phyloP scores from a whole-genome alignment of 2,113 vertebrate genomes.

The Chaetura pelagica region DNA sequence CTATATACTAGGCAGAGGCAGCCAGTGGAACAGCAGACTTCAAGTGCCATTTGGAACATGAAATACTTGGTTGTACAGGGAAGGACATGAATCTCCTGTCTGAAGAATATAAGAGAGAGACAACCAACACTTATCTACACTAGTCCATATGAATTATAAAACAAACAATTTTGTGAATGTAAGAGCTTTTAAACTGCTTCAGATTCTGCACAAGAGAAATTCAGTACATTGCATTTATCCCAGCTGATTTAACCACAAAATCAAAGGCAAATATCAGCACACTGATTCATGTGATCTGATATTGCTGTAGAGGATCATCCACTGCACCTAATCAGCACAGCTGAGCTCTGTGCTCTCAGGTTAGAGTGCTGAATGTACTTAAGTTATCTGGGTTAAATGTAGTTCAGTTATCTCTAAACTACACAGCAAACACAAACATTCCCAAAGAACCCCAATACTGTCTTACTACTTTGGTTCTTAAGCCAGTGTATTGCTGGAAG shows the following conservation, averaged over 20 bases:
- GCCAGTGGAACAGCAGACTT: neutral
- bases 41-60: slow-evolving; percentile 8
- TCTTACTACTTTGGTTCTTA: neutral
- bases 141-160: neutral
- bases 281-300: neutral
- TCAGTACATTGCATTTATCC: neutral
- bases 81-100: neutral
- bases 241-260: slow-evolving; percentile 1
- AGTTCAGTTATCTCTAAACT: slow-evolving; percentile 18
- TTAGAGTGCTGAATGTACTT: slow-evolving; percentile 11
- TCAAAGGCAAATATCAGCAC: neutral
- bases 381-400: slow-evolving; percentile 32
- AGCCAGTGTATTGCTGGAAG: neutral
- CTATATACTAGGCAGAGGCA: neutral
- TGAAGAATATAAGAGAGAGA: neutral
- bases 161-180: neutral
- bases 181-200: neutral
- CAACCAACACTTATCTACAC: neutral
- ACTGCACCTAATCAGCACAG: slow-evolving; percentile 11
- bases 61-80: neutral
- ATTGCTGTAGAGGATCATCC: neutral
- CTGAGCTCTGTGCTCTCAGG: slow-evolving; percentile 17
- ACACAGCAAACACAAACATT: neutral
- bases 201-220: neutral
- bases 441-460: neutral